Evolutionary conservation across 2,888 invertebrate genomes (phyloP).

Genomic region (Zelleria hepariella): DNA sequence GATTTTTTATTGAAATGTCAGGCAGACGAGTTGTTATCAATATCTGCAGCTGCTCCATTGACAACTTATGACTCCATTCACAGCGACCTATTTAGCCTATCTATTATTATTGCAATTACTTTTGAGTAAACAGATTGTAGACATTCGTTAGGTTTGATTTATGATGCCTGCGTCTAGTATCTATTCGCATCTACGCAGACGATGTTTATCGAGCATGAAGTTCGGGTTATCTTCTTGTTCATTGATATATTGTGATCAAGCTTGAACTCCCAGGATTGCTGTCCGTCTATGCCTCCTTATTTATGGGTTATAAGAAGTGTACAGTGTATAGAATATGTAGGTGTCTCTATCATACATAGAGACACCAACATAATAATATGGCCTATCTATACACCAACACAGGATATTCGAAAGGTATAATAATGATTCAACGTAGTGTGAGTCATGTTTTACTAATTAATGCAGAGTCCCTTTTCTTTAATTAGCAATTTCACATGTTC

Average conservation of each 20-base stretch:
- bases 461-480: not conserved
- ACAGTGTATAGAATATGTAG: no score
- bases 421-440: not conserved
- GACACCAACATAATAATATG: no score
- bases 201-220: not conserved
- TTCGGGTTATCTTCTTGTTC: not conserved
- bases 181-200: no score
- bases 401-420: no score
- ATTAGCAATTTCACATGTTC: not conserved
- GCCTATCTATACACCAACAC: no score
- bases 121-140: not conserved
- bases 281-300: no score
- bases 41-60: not conserved
- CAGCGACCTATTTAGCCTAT: not conserved
- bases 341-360: no score
- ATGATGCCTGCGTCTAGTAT: not conserved
- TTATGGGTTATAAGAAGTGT: no score
- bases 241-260: not conserved
- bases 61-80: not conserved
- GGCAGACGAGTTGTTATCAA: not conserved
- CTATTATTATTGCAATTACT: not conserved
- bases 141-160: not conserved
- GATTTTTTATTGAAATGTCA: constrained; percentile 1
- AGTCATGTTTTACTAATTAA: not conserved
- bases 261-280: no score